These are phyloP conservation scores for Microplitis mediator DNA, from an alignment of 1,140 invertebrate genomes.

Conservation along the genomic window DNA sequence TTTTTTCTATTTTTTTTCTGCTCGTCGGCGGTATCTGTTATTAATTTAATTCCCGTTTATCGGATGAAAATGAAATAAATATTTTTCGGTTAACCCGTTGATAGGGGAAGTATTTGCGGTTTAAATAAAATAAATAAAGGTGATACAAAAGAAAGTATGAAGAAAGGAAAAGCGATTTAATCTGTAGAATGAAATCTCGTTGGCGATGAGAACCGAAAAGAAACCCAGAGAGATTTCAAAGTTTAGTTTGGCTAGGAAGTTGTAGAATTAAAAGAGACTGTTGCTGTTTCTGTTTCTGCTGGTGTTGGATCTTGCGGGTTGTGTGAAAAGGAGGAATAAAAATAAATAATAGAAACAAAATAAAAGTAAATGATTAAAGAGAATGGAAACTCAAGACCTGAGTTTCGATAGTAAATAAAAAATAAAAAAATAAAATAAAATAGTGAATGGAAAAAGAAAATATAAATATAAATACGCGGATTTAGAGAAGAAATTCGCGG, in stretches of 20 bases:
- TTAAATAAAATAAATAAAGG: neutral
- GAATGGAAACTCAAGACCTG: neutral
- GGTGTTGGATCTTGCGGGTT: neutral
- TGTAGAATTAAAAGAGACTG: neutral
- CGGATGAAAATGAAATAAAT: too few relatives aligned
- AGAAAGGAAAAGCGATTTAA: conserved; percentile 2
- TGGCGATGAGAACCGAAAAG: neutral
- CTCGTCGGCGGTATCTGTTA: too few relatives aligned
- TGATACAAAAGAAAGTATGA: neutral
- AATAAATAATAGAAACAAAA: too few relatives aligned
- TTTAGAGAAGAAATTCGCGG: neutral
- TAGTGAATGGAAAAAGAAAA: neutral
- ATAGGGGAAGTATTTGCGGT: neutral
- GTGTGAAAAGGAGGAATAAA: neutral
- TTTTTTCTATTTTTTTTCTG: too few relatives aligned
- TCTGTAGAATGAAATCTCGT: conserved; percentile 1
- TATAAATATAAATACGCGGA: neutral
- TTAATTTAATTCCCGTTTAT: too few relatives aligned
- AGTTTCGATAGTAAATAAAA: neutral
- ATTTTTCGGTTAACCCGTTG: neutral
- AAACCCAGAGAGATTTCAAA: conserved; percentile 1
- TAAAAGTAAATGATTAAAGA: neutral
- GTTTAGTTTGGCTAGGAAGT: neutral
- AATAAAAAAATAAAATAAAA: neutral
- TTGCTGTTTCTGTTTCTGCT: too few relatives aligned